Percentiles rank a stretch among this genome's conserved stretches.
Evolutionary conservation across 2,888 invertebrate species (phyloP).

Genomic region (Cantharis lateralis): DNA sequence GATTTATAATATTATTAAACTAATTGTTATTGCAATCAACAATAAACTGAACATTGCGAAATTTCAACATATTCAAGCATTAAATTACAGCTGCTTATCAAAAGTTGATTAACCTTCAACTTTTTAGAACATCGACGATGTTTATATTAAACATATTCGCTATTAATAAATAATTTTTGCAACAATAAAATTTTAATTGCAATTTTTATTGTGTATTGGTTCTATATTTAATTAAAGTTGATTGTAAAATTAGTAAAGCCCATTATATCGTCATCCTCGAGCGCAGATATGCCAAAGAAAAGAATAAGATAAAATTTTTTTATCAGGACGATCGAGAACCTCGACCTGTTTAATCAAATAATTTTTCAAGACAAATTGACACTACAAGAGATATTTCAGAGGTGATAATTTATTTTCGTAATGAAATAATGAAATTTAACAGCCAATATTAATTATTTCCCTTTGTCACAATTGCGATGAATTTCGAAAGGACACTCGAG

Average conservation of each 20-base stretch:
- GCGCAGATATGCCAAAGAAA: too few species aligned
- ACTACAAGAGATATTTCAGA: not conserved
- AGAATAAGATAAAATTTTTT: too few species aligned
- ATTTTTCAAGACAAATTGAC: not conserved
- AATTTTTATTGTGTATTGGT: not conserved
- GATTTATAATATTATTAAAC: not conserved
- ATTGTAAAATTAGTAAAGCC: not conserved
- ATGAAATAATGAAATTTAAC: too few species aligned
- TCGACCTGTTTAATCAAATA: not conserved
- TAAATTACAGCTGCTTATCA: not conserved
- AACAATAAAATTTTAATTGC: not conserved
- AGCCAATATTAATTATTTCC: not conserved
- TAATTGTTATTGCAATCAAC: not conserved
- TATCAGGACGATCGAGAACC: not conserved
- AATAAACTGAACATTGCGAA: not conserved
- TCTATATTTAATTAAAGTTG: not conserved
- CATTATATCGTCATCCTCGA: not conserved
- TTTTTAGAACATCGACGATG: not conserved
- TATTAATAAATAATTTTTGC: not conserved
- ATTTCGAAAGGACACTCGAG: not conserved
- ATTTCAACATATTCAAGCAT: not conserved
- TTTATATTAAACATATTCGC: not conserved
- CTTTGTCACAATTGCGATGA: not conserved
- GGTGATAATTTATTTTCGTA: not conserved
- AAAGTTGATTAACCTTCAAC: not conserved